Evolutionary conservation across 2,888 invertebrate genomes (phyloP).

Genomic region (Saturnia pavonia): DNA sequence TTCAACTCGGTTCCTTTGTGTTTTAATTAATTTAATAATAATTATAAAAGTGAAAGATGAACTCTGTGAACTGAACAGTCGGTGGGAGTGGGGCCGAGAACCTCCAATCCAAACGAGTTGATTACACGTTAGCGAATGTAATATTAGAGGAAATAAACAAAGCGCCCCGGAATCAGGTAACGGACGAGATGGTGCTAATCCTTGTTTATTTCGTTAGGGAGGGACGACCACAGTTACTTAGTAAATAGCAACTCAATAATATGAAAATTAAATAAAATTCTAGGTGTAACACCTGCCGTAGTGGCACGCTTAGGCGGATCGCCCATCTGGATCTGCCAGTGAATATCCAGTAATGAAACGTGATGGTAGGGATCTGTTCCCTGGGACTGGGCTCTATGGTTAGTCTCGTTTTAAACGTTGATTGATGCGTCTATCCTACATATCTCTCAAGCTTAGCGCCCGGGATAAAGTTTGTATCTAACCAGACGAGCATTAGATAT

Average conservation of each 20-base stretch:
- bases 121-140: slow-evolving; percentile 19
- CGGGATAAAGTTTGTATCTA: not conserved
- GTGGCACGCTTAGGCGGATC: too few species aligned
- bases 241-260: slow-evolving; percentile 8
- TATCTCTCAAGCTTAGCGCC: not conserved
- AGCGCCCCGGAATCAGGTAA: slow-evolving; percentile 29
- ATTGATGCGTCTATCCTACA: too few species aligned
- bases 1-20: slow-evolving; percentile 5
- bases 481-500: not conserved
- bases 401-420: too few species aligned
- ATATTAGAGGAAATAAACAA: slow-evolving; percentile 18
- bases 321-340: too few species aligned
- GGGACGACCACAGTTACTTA: slow-evolving; percentile 20
- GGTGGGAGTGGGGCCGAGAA: not conserved
- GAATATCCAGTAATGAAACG: too few species aligned
- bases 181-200: slow-evolving; percentile 38
- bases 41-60: slow-evolving; percentile 11
- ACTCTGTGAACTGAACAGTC: not conserved
- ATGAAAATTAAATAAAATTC: not conserved
- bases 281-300: too few species aligned
- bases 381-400: too few species aligned
- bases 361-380: too few species aligned
- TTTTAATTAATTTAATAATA: slow-evolving; percentile 13
- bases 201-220: slow-evolving; percentile 31
- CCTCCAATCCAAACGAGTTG: slow-evolving; percentile 15